Evolutionary conservation across 2,113 vertebrate species (phyloP).

Genomic region (Menura novaehollandiae): DNA sequence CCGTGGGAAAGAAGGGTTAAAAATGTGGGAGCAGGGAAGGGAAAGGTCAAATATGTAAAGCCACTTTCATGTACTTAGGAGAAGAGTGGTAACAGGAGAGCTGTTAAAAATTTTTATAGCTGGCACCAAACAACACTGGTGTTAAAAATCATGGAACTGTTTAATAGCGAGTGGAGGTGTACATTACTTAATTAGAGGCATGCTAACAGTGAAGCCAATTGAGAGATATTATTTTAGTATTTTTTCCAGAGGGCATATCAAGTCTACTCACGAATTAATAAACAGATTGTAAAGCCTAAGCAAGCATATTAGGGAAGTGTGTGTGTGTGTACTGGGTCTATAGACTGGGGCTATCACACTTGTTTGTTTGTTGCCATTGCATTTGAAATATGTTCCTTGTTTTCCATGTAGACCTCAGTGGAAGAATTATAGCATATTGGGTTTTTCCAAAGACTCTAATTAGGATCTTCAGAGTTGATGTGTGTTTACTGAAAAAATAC

Average conservation of each 20-base stretch:
- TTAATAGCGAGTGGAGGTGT: constrained; percentile 56
- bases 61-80: constrained; percentile 50
- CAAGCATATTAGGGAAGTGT: constrained; percentile 43
- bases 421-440: constrained; percentile 51
- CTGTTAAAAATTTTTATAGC: constrained; percentile 57
- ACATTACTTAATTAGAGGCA: constrained; percentile 57
- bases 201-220: constrained; percentile 41
- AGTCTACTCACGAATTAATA: constrained; percentile 62
- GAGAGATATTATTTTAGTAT: constrained; percentile 52
- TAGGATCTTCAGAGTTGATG: constrained; percentile 42
- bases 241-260: constrained; percentile 64
- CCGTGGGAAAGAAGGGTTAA: constrained; percentile 22
- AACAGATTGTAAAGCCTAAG: constrained; percentile 64
- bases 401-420: constrained; percentile 22
- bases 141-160: constrained; percentile 50
- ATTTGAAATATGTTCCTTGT: constrained; percentile 42
- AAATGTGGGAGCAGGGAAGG: background rate
- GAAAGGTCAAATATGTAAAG: constrained; percentile 51
- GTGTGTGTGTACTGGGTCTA: background rate
- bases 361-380: constrained; percentile 37
- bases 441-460: constrained; percentile 48
- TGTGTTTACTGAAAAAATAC: constrained; percentile 3
- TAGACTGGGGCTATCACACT: background rate
- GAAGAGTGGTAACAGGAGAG: constrained; percentile 57
- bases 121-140: constrained; percentile 51